These are phyloP conservation scores for Chrysina gloriosa DNA, from an alignment of 2,888 invertebrate species.

Conservation along the genomic window DNA sequence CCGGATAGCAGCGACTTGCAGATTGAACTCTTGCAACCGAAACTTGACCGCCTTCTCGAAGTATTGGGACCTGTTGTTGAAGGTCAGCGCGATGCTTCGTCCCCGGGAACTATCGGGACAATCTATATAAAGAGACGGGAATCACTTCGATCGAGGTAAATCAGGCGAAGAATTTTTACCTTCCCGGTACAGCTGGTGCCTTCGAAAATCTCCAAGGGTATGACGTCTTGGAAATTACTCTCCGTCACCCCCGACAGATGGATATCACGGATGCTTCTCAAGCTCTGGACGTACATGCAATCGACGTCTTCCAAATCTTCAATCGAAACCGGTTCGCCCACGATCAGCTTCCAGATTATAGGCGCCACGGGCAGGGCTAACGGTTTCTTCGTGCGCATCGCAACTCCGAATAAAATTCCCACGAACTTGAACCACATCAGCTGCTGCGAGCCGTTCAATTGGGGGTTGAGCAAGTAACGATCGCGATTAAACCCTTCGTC, in stretches of 20 bases:
- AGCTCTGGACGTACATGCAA: conserved; percentile 69
- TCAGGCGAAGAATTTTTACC: conserved; percentile 48
- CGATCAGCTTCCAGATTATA: conserved; percentile 72
- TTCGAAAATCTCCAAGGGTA: conserved; percentile 73
- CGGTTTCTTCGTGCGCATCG: conserved; percentile 75
- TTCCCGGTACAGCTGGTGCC: conserved; percentile 72
- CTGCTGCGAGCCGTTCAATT: conserved; percentile 68
- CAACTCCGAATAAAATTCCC: conserved; percentile 74
- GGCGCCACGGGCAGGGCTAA: conserved; percentile 73
- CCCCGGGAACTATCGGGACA: conserved; percentile 74
- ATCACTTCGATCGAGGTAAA: neutral
- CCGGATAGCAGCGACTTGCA: conserved; percentile 70
- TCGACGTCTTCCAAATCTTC: conserved; percentile 74
- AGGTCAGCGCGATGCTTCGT: conserved; percentile 70
- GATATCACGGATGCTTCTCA: conserved; percentile 71
- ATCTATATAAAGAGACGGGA: conserved; percentile 56
- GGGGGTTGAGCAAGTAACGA: conserved; percentile 72
- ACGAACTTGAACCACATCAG: conserved; percentile 71
- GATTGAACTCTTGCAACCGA: conserved; percentile 72
- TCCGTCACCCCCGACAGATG: conserved; percentile 71
- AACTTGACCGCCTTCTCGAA: conserved; percentile 71
- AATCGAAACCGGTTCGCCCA: conserved; percentile 70
- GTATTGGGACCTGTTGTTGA: conserved; percentile 71
- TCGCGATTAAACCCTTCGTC: conserved; percentile 74
- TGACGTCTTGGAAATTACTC: conserved; percentile 71